These are phyloP conservation scores for Drosophila eohydei DNA, from an alignment of 2,888 invertebrate genomes.

Conservation along the genomic window DNA sequence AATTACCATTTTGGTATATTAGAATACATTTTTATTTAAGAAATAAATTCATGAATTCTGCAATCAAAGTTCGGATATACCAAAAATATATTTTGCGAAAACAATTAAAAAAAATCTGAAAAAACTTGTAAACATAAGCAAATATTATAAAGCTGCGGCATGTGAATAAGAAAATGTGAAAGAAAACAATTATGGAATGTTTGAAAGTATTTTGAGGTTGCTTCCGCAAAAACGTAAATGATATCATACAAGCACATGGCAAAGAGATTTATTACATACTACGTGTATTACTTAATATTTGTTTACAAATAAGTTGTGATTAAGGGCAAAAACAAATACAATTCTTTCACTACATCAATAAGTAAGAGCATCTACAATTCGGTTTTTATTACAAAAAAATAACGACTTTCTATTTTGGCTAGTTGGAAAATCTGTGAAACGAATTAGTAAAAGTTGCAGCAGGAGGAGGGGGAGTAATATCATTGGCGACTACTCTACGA, in stretches of 20 bases:
- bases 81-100: no score
- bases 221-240: neutral
- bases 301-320: neutral
- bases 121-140: neutral
- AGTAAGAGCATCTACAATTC: neutral
- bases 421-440: slow-evolving; percentile 45
- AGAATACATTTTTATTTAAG: no score
- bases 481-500: slow-evolving; percentile 41
- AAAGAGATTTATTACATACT: no score
- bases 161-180: neutral
- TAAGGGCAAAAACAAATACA: no score
- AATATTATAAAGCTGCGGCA: no score
- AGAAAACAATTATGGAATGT: neutral
- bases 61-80: no score
- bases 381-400: slow-evolving; percentile 4
- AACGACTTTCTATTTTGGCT: slow-evolving; percentile 51
- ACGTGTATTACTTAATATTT: neutral
- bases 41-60: no score
- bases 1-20: no score
- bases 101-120: no score
- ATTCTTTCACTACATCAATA: no score
- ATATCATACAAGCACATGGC: neutral
- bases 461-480: slow-evolving; percentile 10
- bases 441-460: slow-evolving; percentile 41
- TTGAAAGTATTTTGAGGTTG: neutral